phyloP scores from a whole-genome alignment of 1,140 invertebrate genomes.

The Trachelipus rathkii region DNA sequence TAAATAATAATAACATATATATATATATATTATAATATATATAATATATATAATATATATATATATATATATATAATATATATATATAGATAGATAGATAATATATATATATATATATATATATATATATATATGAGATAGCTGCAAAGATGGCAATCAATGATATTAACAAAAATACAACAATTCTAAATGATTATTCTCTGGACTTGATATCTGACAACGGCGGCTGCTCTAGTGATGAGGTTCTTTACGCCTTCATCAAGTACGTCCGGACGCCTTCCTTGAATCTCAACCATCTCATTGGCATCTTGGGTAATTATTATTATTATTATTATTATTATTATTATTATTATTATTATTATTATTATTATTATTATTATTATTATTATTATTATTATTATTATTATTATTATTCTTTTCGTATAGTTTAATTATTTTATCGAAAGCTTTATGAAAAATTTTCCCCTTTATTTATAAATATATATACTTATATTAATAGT shows the following conservation, averaged over 20 bases:
- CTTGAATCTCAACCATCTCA: slow-evolving; percentile 56
- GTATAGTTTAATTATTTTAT: no score
- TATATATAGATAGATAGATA: neutral
- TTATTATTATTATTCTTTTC: no score
- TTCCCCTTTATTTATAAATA: no score
- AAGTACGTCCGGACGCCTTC: slow-evolving; percentile 59
- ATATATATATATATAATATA: slow-evolving; percentile 16
- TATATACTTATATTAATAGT: no score
- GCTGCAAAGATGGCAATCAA: slow-evolving; percentile 63
- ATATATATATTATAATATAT: slow-evolving; percentile 1
- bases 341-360: no score
- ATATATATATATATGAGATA: slow-evolving; percentile 41
- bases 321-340: no score
- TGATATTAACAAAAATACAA: slow-evolving; percentile 61
- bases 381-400: no score
- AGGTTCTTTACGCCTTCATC: slow-evolving; percentile 73
- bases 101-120: neutral
- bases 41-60: slow-evolving; percentile 5
- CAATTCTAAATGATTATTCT: slow-evolving; percentile 60
- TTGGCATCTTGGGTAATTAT: slow-evolving; percentile 64
- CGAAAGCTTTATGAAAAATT: no score
- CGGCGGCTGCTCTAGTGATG: slow-evolving; percentile 68
- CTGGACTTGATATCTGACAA: slow-evolving; percentile 60
- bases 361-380: no score
- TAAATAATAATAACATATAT: no score